phyloP scores from a whole-genome alignment of 1,140 invertebrate genomes.

The Hermetia illucens region DNA sequence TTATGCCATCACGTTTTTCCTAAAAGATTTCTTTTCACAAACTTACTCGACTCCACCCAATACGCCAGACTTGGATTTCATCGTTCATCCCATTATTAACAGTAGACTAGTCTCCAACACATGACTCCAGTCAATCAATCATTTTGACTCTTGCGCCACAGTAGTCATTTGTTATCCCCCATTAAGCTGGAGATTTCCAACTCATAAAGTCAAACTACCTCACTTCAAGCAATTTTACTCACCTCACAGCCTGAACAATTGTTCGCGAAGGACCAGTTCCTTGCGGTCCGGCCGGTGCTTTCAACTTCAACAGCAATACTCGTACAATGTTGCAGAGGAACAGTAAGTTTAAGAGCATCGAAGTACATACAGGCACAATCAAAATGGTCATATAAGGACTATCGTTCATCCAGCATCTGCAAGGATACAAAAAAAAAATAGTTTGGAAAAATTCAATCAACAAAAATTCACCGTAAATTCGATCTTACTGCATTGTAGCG shows the following conservation, averaged over 20 bases:
- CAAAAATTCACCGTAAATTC: conserved; percentile 7
- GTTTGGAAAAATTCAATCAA: conserved; percentile 12
- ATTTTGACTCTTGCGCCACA: too few species aligned
- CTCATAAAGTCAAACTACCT: too few species aligned
- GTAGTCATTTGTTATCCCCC: too few species aligned
- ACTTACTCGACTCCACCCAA: too few species aligned
- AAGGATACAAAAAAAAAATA: conserved; percentile 12
- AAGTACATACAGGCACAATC: conserved; percentile 61
- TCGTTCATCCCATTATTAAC: too few species aligned
- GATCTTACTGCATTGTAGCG: conserved; percentile 45
- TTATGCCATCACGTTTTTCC: too few species aligned
- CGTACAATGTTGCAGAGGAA: conserved; percentile 90
- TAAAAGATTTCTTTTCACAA: too few species aligned
- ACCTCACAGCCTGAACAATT: conserved; percentile 64
- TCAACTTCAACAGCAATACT: conserved; percentile 77
- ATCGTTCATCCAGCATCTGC: conserved; percentile 74
- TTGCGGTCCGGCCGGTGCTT: conserved; percentile 44
- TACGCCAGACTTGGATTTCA: too few species aligned
- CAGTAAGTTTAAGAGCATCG: conserved; percentile 69
- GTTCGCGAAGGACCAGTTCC: conserved; percentile 45
- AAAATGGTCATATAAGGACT: conserved; percentile 57
- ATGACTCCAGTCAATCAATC: too few species aligned
- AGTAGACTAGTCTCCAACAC: too few species aligned
- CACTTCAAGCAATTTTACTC: conserved; percentile 22
- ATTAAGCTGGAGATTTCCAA: too few species aligned